phyloP scores from a whole-genome alignment of 2,797 vertebrate species.

The Apodemus agrarius region DNA sequence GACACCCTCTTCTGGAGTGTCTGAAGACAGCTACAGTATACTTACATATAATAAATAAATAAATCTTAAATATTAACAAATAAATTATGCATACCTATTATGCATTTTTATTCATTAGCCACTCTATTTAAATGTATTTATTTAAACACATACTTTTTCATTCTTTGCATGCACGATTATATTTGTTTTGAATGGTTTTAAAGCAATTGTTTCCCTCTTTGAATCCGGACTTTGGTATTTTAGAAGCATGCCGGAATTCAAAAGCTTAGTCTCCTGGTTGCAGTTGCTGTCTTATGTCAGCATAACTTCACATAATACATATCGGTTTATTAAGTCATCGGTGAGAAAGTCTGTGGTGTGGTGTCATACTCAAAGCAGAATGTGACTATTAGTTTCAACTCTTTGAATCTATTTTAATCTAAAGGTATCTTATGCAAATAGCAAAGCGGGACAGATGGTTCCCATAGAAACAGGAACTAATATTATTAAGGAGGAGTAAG shows the following conservation, averaged over 20 bases:
- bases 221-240: constrained; percentile 30
- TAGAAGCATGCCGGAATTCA: constrained; percentile 35
- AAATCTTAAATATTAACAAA: background rate
- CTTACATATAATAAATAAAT: no score
- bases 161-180: background rate
- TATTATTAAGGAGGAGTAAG: constrained; percentile 84
- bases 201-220: background rate
- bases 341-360: constrained; percentile 58
- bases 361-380: constrained; percentile 61
- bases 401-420: constrained; percentile 82
- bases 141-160: background rate
- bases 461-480: constrained; percentile 87
- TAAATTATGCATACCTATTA: background rate
- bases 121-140: background rate
- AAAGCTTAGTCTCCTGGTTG: constrained; percentile 21
- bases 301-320: constrained; percentile 42
- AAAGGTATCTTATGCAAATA: constrained; percentile 82
- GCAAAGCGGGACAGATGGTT: constrained; percentile 85
- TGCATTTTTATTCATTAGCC: background rate
- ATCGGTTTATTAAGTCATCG: constrained; percentile 62
- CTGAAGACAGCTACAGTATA: no score
- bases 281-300: constrained; percentile 30
- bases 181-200: constrained; percentile 47
- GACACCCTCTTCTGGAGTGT: no score
- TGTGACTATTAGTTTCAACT: constrained; percentile 75